A percentile compares a stretch with the other conserved stretches of the same genome.
Evolutionary conservation across 2,888 invertebrate genomes (phyloP).

Genomic region (Platerodrilus igneus): DNA sequence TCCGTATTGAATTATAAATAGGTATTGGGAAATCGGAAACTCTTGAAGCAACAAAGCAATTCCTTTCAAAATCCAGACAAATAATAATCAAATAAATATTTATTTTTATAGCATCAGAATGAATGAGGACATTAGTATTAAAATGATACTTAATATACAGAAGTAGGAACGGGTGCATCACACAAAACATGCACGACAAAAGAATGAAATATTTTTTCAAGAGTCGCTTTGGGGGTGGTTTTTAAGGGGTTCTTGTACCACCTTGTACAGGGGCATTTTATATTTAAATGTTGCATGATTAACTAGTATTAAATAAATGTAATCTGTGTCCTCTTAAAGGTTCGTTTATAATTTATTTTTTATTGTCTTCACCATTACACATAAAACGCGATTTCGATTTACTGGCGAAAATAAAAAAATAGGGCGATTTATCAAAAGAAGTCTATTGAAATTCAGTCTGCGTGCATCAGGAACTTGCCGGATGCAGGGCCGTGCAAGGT

Average conservation of each 20-base stretch:
- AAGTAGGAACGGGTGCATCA: constrained; percentile 16
- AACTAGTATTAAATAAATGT: constrained; percentile 50
- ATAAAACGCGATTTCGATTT: constrained; percentile 22
- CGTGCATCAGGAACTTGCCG: constrained; percentile 17
- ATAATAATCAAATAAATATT: constrained; percentile 19
- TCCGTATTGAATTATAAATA: constrained; percentile 17
- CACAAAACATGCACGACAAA: constrained; percentile 25
- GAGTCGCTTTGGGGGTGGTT: constrained; percentile 18
- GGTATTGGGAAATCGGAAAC: constrained; percentile 18
- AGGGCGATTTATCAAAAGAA: constrained; percentile 18
- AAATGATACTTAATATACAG: neutral
- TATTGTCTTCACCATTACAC: constrained; percentile 25
- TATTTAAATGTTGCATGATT: constrained; percentile 52
- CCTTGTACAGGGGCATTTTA: constrained; percentile 48
- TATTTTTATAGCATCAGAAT: constrained; percentile 11
- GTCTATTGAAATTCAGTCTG: constrained; percentile 19
- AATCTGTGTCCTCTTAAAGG: constrained; percentile 45
- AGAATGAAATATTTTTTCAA: constrained; percentile 21
- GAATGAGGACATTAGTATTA: constrained; percentile 9
- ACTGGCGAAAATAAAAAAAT: constrained; percentile 22
- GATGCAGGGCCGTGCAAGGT: constrained; percentile 42
- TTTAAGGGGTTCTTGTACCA: constrained; percentile 39
- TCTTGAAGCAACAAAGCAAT: constrained; percentile 18
- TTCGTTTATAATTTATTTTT: constrained; percentile 49
- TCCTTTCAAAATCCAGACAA: constrained; percentile 14